Evolutionary conservation across 2,888 invertebrate species (phyloP), one percentile per base, ranked within the genome.

Genomic region (Glaucopsyche alexis): DNA sequence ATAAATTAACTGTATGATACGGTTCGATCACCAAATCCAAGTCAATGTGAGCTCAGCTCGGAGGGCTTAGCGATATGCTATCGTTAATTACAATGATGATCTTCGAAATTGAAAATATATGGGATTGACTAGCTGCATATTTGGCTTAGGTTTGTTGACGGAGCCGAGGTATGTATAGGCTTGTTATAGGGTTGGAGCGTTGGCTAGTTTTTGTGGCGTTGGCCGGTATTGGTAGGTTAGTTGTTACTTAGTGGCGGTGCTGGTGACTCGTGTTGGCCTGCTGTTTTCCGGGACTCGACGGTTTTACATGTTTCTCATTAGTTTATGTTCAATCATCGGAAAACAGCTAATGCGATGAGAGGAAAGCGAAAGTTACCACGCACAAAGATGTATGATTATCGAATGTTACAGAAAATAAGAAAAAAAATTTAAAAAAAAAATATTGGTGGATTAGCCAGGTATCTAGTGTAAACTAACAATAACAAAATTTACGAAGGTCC

Each of bases 401-500:
- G 73, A 81, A 81, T 81, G 83, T 84, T 84, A 81, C 78, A 80
- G 80, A 81, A 82, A 81, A 81, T 79, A 78, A 78, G 75, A 76
- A 77, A 77, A 77, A 77, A 77, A 76, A 77, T 75, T 16, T 19
- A 16, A 76, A 75, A 74, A 77, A 77, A 81, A 81, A 78, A 78
- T 78, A 73, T 78, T 77, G 74, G 77, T 81, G 82, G 78, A 76
- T 82, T 84, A 84, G 84, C 81, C 82, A 79, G 82, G 80, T 77
- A 80, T 81, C 75, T 83, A 83, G 80, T 79, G 81, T 79, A 78
- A 80, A 80, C 80, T 79, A 80, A 76, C 73, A 80, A 76, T 80
- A 78, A 79, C 79, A 79, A 81, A 80, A 80, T 83, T 81, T 80
- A 80, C 78, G 81, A 85, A 82, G 87, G 87, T 86, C 87, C 87